Percentiles rank a stretch among this genome's conserved stretches.
Evolutionary conservation across 2,888 invertebrate genomes (phyloP).

Genomic region (Erannis defoliaria): DNA sequence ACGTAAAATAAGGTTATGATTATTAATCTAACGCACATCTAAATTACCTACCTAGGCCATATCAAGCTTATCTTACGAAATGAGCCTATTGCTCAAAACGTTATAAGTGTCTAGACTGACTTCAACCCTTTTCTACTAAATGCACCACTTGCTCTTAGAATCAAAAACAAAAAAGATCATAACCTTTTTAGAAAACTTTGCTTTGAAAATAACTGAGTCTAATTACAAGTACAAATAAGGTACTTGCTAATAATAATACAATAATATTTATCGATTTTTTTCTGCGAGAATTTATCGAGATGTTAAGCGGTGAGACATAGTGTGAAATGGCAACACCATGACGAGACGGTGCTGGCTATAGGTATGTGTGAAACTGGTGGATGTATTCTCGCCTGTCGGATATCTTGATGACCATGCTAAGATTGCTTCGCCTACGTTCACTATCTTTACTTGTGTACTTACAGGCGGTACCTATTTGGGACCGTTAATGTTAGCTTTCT

Average conservation of each 20-base stretch:
- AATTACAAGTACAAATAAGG: too few species aligned
- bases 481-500: too few species aligned
- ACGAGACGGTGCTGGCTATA: slow-evolving; percentile 53
- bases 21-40: slow-evolving; percentile 5
- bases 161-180: too few species aligned
- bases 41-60: background rate
- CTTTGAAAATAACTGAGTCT: too few species aligned
- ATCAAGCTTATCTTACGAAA: background rate
- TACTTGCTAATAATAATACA: too few species aligned
- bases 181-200: too few species aligned
- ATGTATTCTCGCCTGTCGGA: slow-evolving; percentile 62
- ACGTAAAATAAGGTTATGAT: slow-evolving; percentile 1
- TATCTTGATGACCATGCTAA: slow-evolving; percentile 58
- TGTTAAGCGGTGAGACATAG: slow-evolving; percentile 37
- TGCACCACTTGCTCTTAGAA: background rate
- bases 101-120: background rate
- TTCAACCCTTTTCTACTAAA: background rate
- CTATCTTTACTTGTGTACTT: background rate
- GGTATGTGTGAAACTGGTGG: slow-evolving; percentile 58
- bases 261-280: background rate
- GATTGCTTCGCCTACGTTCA: slow-evolving; percentile 71
- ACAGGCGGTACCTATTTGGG: background rate
- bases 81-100: slow-evolving; percentile 3
- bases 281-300: slow-evolving; percentile 6
- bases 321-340: slow-evolving; percentile 47